Evolutionary conservation across 2,113 vertebrate species (phyloP).

Genomic region (Acanthisitta chloris): DNA sequence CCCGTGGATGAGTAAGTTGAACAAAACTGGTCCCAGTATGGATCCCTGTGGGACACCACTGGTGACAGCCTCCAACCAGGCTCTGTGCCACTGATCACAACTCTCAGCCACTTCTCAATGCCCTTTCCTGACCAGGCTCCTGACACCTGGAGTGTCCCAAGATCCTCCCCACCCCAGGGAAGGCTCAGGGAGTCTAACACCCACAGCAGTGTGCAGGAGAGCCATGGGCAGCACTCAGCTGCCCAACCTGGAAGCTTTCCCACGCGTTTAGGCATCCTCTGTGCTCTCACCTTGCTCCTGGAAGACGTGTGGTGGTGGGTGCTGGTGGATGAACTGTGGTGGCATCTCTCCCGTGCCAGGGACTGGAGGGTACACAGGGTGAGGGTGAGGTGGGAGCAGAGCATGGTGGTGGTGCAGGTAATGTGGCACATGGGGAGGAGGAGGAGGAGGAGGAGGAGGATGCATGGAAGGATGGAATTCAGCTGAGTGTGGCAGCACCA

Average conservation of each 20-base stretch:
- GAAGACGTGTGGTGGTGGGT: constrained; percentile 71
- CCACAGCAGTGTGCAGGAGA: no score
- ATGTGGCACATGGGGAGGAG: constrained; percentile 66
- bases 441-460: constrained; percentile 45
- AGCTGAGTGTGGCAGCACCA: constrained; percentile 77
- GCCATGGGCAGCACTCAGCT: neutral
- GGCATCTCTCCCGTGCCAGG: constrained; percentile 69
- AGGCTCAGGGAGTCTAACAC: no score
- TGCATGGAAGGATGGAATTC: constrained; percentile 76
- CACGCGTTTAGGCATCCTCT: neutral
- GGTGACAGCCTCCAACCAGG: no score
- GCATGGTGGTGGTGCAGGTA: constrained; percentile 69
- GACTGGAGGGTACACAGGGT: constrained; percentile 67
- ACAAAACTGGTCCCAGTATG: no score
- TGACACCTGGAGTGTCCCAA: no score
- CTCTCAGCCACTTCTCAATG: no score
- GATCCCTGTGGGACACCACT: no score
- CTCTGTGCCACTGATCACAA: no score
- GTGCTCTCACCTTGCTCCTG: constrained; percentile 74
- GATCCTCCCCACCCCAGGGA: no score
- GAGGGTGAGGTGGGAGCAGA: constrained; percentile 67
- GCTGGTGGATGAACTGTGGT: constrained; percentile 74
- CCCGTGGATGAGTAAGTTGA: no score
- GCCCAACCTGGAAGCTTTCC: neutral
- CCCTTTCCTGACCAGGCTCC: no score